Base-by-base conservation (phyloP, 2,797 vertebrate genomes). In the Valencia hispanica region DNA sequence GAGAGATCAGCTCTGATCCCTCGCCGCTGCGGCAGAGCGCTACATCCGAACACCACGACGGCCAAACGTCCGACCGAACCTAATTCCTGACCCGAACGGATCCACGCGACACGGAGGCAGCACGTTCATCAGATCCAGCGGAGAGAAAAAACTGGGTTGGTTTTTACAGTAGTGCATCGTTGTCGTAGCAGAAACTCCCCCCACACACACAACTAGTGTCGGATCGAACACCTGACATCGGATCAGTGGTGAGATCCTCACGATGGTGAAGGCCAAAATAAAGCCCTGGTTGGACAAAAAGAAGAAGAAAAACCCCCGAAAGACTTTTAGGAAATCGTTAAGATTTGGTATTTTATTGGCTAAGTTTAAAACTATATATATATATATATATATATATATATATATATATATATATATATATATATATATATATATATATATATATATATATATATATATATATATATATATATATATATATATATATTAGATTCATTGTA, bases 1-100 rank as follows among this genome's bases (percentile, higher is more conserved):
- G 73, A 83, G 78, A 81, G 57, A 51, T 79, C 75, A 69, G 78
- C 73, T 75, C 45, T 83, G 48, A 68, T n/a, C n/a, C n/a, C n/a
- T n/a, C n/a, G n/a, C n/a, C 86, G 55, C 80, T 41, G 87, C 90
- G 79, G 81, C 87, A 74, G 79, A 85, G 76, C 69, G 72, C 78
- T 41, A 41, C 36, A 66, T 41, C 63, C 63, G 11, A 66, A 41
- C 51, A 53, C 8, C 0, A 65, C 10, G 61, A 34, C 61, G n/a
- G n/a, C n/a, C n/a, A n/a, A n/a, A n/a, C n/a, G n/a, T n/a, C n/a
- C n/a, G n/a, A 39, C 36, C 36, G 36, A 39, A 39, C 36, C 3
- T 39, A 32, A 30, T 12, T 7, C 1, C 48, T 0, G 12, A 66
- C 34, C 61, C 10, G 5, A 39, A 41, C 12, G 34, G 34, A 65